Evolutionary conservation across 1,140 invertebrate species (phyloP).

Genomic region (Platyura marginata): DNA sequence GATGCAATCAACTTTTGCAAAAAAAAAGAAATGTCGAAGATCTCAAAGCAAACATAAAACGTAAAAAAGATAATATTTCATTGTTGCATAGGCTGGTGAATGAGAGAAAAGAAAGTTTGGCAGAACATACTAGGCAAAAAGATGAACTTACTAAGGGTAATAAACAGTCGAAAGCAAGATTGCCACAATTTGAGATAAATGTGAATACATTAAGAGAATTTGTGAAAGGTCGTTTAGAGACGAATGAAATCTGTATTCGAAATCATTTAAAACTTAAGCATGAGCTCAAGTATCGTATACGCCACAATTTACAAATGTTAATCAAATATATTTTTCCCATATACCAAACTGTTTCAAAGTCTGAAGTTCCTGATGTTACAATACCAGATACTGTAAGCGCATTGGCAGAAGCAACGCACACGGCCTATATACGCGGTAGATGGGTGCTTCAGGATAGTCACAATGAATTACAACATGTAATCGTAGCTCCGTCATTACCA

Average conservation of each 20-base stretch:
- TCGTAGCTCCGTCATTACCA: slow-evolving; percentile 56
- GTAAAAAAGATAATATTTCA: slow-evolving; percentile 34
- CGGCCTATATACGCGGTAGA: slow-evolving; percentile 49
- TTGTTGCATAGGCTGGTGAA: slow-evolving; percentile 35
- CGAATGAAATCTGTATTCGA: slow-evolving; percentile 29
- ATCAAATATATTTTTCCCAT: slow-evolving; percentile 57
- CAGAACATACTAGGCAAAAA: slow-evolving; percentile 26
- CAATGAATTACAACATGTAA: slow-evolving; percentile 47
- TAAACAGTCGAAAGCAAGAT: slow-evolving; percentile 27
- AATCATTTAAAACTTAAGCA: slow-evolving; percentile 29
- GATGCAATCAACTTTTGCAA: slow-evolving; percentile 30
- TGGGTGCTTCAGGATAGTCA: slow-evolving; percentile 52
- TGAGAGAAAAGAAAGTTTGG: slow-evolving; percentile 33
- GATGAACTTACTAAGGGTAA: slow-evolving; percentile 32
- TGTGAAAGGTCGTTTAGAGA: slow-evolving; percentile 29
- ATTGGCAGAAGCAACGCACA: slow-evolving; percentile 55
- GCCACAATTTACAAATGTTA: slow-evolving; percentile 39
- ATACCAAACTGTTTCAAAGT: slow-evolving; percentile 15
- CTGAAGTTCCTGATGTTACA: slow-evolving; percentile 8
- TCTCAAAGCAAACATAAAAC: slow-evolving; percentile 38
- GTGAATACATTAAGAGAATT: slow-evolving; percentile 37
- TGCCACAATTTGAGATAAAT: slow-evolving; percentile 37
- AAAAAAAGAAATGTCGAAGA: slow-evolving; percentile 34
- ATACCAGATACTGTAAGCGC: slow-evolving; percentile 39
- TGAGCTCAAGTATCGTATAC: slow-evolving; percentile 37